Evolutionary conservation across 1,140 invertebrate species (phyloP).

Genomic region (Eumeta japonica): DNA sequence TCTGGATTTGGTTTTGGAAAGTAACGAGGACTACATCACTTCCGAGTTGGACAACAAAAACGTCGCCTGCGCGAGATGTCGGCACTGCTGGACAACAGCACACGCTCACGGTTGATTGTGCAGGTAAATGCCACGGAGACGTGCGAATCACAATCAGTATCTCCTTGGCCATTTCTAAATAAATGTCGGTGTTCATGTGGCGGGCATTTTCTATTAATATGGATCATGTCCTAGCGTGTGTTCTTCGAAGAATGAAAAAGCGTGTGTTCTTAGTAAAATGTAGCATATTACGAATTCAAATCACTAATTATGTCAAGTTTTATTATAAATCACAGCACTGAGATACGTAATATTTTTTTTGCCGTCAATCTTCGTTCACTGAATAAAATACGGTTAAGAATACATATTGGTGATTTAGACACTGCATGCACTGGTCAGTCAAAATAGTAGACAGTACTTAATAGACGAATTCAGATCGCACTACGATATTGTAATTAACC

Average conservation of each 20-base stretch:
- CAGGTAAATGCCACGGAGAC: conserved; percentile 52
- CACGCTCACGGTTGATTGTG: conserved; percentile 75
- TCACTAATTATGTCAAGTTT: too few species aligned
- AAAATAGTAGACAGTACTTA: too few species aligned
- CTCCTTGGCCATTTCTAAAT: not conserved
- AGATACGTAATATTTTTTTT: not conserved
- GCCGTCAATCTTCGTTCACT: not conserved
- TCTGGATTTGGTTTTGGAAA: conserved; percentile 67
- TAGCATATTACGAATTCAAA: too few species aligned
- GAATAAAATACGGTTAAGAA: not conserved
- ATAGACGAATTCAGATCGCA: too few species aligned
- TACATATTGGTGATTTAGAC: not conserved
- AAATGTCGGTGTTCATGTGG: not conserved
- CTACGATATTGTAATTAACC: too few species aligned
- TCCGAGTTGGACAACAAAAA: conserved; percentile 71
- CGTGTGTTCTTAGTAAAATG: too few species aligned
- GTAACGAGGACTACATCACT: conserved; percentile 65
- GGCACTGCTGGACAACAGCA: conserved; percentile 67
- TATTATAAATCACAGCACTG: not conserved
- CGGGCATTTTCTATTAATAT: too few species aligned
- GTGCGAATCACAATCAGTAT: not conserved
- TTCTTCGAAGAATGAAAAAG: too few species aligned
- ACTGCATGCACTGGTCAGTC: too few species aligned
- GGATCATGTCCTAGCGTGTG: too few species aligned
- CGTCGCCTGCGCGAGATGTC: conserved; percentile 68